A percentile compares a stretch with the other conserved stretches of the same genome.
These are phyloP conservation scores for Syncerus caffer DNA, from an alignment of 2,797 vertebrate species.

Conservation along the genomic window DNA sequence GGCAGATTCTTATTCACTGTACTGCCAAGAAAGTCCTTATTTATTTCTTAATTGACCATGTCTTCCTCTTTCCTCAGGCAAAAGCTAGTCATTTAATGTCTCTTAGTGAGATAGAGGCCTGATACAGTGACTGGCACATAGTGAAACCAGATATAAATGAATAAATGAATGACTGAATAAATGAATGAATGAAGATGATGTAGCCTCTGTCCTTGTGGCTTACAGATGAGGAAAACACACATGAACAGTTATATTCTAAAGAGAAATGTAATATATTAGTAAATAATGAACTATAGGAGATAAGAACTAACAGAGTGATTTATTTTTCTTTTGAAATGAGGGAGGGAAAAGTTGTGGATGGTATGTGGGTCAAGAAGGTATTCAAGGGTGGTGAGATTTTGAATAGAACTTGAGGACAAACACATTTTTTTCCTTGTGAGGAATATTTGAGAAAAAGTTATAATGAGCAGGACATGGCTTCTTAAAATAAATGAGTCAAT, in stretches of 20 bases:
- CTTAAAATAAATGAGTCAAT: constrained; percentile 25
- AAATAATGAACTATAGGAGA: not conserved
- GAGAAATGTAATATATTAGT: not conserved
- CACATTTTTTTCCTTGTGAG: not conserved
- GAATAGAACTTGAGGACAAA: not conserved
- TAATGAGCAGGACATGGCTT: not conserved
- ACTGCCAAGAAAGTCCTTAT: not conserved
- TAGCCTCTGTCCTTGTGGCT: not conserved
- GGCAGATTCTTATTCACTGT: not conserved
- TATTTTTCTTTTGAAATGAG: constrained; percentile 4
- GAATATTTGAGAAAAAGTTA: constrained; percentile 34
- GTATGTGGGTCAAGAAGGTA: not conserved
- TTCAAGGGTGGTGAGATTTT: constrained; percentile 10
- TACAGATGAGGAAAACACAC: not conserved
- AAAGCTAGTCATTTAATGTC: constrained; percentile 1
- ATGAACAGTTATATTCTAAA: not conserved
- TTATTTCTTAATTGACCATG: not conserved
- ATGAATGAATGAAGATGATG: not conserved
- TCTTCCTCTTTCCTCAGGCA: not conserved
- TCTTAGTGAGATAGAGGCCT: not conserved
- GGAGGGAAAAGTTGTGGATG: not conserved
- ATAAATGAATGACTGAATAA: not conserved
- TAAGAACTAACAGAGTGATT: not conserved
- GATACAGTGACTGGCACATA: not conserved
- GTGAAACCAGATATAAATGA: not conserved